A percentile compares a stretch with the other conserved stretches of the same genome.
Conservation (phyloP, 2,797 vertebrate genomes). For the Chelon auratus region DNA sequence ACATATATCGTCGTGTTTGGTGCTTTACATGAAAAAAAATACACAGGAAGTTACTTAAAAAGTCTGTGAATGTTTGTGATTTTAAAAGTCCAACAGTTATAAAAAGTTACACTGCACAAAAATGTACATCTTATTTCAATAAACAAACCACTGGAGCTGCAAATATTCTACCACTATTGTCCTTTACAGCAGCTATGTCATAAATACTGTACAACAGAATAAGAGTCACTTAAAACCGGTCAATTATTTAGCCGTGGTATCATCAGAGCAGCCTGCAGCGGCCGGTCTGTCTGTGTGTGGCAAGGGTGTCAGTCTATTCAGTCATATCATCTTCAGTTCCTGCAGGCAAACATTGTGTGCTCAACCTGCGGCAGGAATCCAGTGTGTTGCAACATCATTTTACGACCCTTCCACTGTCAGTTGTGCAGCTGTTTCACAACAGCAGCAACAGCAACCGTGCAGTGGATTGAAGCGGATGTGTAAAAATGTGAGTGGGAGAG, state of each 20-base stretch:
- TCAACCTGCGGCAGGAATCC: constrained; percentile 55
- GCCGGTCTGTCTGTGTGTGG: neutral
- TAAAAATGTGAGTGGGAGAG: constrained; percentile 41
- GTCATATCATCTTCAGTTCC: constrained; percentile 41
- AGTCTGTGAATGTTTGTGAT: neutral
- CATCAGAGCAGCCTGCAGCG: neutral
- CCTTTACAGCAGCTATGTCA: constrained; percentile 41
- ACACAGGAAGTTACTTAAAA: neutral
- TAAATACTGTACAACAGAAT: constrained; percentile 57
- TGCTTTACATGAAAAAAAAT: neutral
- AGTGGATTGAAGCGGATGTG: constrained; percentile 21
- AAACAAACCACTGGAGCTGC: constrained; percentile 7
- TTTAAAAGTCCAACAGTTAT: constrained; percentile 16
- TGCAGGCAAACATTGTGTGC: constrained; percentile 20
- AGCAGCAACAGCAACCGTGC: constrained; percentile 28
- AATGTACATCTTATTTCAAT: neutral
- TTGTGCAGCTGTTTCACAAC: constrained; percentile 52
- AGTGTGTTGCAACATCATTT: constrained; percentile 64
- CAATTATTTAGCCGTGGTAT: constrained; percentile 38
- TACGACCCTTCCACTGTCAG: constrained; percentile 41
- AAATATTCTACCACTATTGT: constrained; percentile 24
- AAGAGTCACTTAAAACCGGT: constrained; percentile 37
- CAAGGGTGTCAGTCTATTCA: constrained; percentile 43
- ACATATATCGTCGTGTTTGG: neutral
- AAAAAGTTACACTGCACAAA: constrained; percentile 13